Percentiles rank a stretch among this genome's conserved stretches.
Evolutionary conservation across 2,888 invertebrate species (phyloP).

Genomic region (Acleris laterana): DNA sequence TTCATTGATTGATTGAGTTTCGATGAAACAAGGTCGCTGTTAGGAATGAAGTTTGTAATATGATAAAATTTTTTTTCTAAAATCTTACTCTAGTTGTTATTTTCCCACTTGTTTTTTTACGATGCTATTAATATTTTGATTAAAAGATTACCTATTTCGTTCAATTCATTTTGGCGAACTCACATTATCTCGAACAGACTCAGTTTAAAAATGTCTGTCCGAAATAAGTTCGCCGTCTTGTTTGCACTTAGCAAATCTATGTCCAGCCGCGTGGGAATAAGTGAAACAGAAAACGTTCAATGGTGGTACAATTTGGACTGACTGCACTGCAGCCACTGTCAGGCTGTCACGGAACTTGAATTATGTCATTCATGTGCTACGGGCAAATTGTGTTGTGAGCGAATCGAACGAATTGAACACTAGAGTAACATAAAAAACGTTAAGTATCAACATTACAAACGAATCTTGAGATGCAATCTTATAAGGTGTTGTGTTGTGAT

Average conservation of each 20-base stretch:
- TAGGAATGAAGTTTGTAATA: no score
- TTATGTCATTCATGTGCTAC: slow-evolving; percentile 37
- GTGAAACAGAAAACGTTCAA: neutral
- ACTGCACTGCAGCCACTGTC: slow-evolving; percentile 10
- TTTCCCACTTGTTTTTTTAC: no score
- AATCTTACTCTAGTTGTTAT: no score
- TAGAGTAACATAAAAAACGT: slow-evolving; percentile 31
- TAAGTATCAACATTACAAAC: slow-evolving; percentile 23
- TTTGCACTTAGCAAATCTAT: neutral
- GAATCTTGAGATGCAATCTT: slow-evolving; percentile 3
- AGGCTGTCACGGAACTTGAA: slow-evolving; percentile 23
- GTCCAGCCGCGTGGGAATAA: neutral
- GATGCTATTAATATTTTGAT: no score
- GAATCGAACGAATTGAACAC: slow-evolving; percentile 24
- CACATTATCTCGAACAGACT: slow-evolving; percentile 7
- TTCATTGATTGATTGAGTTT: no score
- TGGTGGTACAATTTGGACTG: slow-evolving; percentile 23
- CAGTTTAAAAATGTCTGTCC: neutral
- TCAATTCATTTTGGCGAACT: no score
- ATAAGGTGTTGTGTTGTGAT: slow-evolving; percentile 26
- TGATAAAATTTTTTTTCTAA: no score
- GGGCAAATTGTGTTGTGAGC: slow-evolving; percentile 33
- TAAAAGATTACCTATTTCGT: no score
- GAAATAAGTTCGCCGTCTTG: neutral
- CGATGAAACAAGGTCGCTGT: no score